Percentiles rank a stretch among this genome's conserved stretches.
Evolutionary conservation across 2,888 invertebrate genomes (phyloP).

Genomic region (Luperina testacea): DNA sequence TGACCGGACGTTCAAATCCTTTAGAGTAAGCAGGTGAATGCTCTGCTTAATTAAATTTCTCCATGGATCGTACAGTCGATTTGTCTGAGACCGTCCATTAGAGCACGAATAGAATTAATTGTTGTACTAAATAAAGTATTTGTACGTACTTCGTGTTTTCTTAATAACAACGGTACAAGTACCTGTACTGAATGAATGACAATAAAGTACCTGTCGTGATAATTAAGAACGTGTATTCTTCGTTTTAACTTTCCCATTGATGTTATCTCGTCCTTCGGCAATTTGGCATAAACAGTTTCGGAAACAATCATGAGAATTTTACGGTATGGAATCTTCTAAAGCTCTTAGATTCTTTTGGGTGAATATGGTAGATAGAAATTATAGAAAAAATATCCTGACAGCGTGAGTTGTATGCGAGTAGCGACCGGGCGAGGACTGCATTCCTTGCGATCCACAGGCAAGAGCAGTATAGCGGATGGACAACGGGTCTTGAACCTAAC

Average conservation of each 20-base stretch:
- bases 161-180: slow-evolving; percentile 16
- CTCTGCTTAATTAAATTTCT: slow-evolving; percentile 72
- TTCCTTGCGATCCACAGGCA: slow-evolving; percentile 78
- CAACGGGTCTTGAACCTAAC: slow-evolving; percentile 81
- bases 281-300: slow-evolving; percentile 45
- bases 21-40: slow-evolving; percentile 68
- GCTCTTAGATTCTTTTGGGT: not conserved
- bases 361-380: slow-evolving; percentile 31
- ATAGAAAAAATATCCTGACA: slow-evolving; percentile 57
- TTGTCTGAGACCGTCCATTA: slow-evolving; percentile 48
- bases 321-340: slow-evolving; percentile 26
- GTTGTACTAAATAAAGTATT: slow-evolving; percentile 44
- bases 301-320: slow-evolving; percentile 60
- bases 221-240: slow-evolving; percentile 54
- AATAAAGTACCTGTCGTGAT: slow-evolving; percentile 45
- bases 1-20: slow-evolving; percentile 73
- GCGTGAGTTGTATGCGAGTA: slow-evolving; percentile 73
- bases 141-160: slow-evolving; percentile 40
- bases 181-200: slow-evolving; percentile 16
- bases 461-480: slow-evolving; percentile 73
- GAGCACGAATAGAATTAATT: slow-evolving; percentile 53
- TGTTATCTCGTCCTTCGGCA: slow-evolving; percentile 50
- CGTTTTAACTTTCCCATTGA: slow-evolving; percentile 58
- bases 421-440: slow-evolving; percentile 80
- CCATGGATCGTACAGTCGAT: slow-evolving; percentile 55